A percentile compares a stretch with the other conserved stretches of the same genome.
These are phyloP conservation scores for Diorhabda elongata DNA, from an alignment of 1,140 invertebrate species.

Conservation along the genomic window DNA sequence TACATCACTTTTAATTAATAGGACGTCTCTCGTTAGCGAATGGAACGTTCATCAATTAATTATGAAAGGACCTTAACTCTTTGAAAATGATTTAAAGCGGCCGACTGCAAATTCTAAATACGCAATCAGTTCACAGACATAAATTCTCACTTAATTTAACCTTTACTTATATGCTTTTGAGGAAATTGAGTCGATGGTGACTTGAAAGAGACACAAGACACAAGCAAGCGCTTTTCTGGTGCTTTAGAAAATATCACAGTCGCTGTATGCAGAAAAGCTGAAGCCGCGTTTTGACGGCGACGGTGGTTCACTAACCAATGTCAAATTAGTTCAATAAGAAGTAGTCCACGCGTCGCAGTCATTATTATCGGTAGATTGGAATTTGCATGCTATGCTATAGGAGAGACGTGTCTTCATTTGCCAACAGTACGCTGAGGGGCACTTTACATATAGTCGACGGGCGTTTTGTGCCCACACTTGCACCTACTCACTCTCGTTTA, in stretches of 20 bases:
- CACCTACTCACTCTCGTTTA: constrained; percentile 15
- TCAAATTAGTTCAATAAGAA: constrained; percentile 47
- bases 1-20: too few species aligned
- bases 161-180: neutral
- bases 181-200: neutral
- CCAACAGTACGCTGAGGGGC: constrained; percentile 30
- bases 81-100: too few species aligned
- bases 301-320: constrained; percentile 38
- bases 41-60: too few species aligned
- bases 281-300: constrained; percentile 30
- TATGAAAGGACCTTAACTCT: too few species aligned
- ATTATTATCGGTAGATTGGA: constrained; percentile 44
- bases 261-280: constrained; percentile 29
- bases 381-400: constrained; percentile 37
- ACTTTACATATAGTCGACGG: constrained; percentile 25
- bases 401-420: constrained; percentile 41
- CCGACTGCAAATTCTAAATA: too few species aligned
- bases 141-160: too few species aligned
- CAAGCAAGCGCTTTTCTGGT: constrained; percentile 22
- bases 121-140: too few species aligned
- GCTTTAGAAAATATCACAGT: constrained; percentile 25
- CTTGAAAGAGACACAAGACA: neutral
- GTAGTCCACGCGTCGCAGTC: constrained; percentile 44
- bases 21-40: too few species aligned
- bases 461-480: constrained; percentile 8